Conservation (phyloP, 2,797 vertebrate genomes). For the Acridotheres tristis region DNA sequence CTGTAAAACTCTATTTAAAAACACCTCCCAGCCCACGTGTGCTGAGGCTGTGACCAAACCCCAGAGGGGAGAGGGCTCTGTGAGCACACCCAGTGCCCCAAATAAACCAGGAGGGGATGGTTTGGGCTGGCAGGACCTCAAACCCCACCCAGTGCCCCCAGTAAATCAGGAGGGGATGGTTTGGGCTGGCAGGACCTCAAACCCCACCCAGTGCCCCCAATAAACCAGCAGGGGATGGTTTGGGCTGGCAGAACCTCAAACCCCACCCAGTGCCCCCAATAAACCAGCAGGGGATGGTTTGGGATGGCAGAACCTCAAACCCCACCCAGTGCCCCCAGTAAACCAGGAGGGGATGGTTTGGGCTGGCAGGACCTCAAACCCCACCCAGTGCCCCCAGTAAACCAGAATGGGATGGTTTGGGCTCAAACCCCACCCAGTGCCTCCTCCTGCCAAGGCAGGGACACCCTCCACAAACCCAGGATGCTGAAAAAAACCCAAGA, state of each 20-base stretch:
- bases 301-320: neutral
- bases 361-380: too few species aligned
- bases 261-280: neutral
- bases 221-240: too few species aligned
- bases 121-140: neutral
- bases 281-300: neutral
- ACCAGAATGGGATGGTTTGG: too few species aligned
- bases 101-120: rapidly evolving
- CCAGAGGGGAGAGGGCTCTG: neutral
- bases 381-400: neutral
- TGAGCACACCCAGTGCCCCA: neutral
- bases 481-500: neutral
- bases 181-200: too few species aligned
- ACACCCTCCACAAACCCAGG: neutral
- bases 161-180: too few species aligned
- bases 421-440: too few species aligned
- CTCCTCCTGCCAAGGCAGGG: neutral
- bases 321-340: neutral
- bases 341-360: too few species aligned
- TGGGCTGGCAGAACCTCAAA: too few species aligned
- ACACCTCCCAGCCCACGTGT: neutral
- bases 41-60: neutral
- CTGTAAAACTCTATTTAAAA: neutral
- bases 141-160: neutral
- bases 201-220: too few species aligned